Evolutionary conservation across 2,797 vertebrate species (phyloP).

Genomic region (Valencia hispanica): DNA sequence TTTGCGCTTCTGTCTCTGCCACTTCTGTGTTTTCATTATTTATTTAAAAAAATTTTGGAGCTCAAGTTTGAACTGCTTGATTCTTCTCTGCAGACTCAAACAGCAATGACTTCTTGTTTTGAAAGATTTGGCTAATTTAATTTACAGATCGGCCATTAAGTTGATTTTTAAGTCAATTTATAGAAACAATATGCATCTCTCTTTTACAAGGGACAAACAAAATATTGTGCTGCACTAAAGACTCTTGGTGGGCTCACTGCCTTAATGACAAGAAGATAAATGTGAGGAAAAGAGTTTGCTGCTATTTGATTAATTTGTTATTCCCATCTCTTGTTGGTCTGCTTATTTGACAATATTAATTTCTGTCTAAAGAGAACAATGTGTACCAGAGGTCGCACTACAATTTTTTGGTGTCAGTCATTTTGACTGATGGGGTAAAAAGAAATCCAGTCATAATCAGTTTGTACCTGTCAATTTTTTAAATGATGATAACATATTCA

Average conservation of each 20-base stretch:
- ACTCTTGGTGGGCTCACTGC: conserved; percentile 33
- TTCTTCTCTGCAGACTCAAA: not conserved
- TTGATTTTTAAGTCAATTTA: conserved; percentile 18
- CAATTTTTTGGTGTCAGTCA: too few species aligned
- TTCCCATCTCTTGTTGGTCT: conserved; percentile 48
- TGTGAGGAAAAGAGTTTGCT: conserved; percentile 49
- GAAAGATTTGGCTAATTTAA: not conserved
- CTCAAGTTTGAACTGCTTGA: not conserved
- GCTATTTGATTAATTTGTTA: conserved; percentile 71
- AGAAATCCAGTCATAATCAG: too few species aligned
- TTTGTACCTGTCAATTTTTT: too few species aligned
- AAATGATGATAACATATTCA: too few species aligned
- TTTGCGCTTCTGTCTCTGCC: not conserved
- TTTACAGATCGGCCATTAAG: conserved; percentile 17
- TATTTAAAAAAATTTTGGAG: not conserved
- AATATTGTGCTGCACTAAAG: conserved; percentile 29
- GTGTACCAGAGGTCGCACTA: too few species aligned
- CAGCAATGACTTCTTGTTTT: conserved; percentile 8
- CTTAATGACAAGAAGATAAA: conserved; percentile 46
- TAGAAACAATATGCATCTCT: conserved; percentile 27
- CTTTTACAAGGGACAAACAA: conserved; percentile 10
- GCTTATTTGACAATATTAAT: conserved; percentile 59
- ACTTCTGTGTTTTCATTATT: not conserved
- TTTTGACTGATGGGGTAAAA: too few species aligned
- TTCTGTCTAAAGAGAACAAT: conserved; percentile 40